A percentile compares a stretch with the other conserved stretches of the same genome.
These are phyloP conservation scores for Chunga burmeisteri DNA, from an alignment of 2,113 vertebrate genomes.

Conservation along the genomic window DNA sequence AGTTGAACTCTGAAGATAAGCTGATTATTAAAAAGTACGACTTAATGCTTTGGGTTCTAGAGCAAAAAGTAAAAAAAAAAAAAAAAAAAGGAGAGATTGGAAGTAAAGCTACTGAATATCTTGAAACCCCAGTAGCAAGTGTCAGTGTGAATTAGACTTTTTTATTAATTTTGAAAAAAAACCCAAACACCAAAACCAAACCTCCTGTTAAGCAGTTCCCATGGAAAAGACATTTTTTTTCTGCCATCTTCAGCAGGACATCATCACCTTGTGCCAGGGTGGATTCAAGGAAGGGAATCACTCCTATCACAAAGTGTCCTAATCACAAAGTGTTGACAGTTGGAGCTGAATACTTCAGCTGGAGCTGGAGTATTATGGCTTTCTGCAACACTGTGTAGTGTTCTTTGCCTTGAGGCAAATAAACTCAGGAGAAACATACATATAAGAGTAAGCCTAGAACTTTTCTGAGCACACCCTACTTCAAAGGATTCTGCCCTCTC, in stretches of 20 bases:
- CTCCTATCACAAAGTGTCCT: not conserved
- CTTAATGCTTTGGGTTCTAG: not conserved
- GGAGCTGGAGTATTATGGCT: not conserved
- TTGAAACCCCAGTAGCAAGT: not conserved
- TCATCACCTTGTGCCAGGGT: not conserved
- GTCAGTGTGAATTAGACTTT: not conserved
- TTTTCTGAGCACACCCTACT: not conserved
- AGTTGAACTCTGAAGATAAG: not conserved
- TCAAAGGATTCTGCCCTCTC: not conserved
- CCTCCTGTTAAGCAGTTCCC: not conserved
- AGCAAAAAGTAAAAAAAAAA: not conserved
- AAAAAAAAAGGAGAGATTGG: not conserved
- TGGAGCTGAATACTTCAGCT: not conserved
- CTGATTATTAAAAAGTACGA: not conserved
- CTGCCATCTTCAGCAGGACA: not conserved
- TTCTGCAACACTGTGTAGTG: not conserved
- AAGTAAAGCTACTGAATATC: not conserved
- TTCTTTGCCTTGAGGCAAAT: not conserved
- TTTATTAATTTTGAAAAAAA: not conserved
- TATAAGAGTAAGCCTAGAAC: not conserved
- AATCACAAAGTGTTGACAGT: not conserved
- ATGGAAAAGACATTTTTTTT: not conserved
- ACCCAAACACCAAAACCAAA: accelerated
- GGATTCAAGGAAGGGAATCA: not conserved
- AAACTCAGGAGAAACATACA: not conserved